Base-by-base conservation (phyloP, 2,797 vertebrate genomes). In the Pantherophis vulpinus region DNA sequence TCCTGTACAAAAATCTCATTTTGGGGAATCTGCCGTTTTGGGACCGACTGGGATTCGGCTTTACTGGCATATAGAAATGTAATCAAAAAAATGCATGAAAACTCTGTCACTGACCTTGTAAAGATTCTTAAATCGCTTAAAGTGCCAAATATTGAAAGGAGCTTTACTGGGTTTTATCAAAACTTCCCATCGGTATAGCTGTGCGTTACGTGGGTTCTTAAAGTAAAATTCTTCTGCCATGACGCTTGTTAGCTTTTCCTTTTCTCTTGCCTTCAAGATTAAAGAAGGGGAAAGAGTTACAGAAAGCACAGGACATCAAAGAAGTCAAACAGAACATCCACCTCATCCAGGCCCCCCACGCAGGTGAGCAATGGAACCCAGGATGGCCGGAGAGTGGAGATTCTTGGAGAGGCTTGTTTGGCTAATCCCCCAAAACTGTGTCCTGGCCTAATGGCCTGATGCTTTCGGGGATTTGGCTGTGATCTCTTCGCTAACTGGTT, bases 311-410 rank as follows among this genome's bases (percentile, higher is more conserved):
- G 96, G 99, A 97, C 92, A 99, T 99, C 98, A 98, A 89, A 94
- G 99, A 99, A 97, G 99, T 99, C 95, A 99, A 99, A 97, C 99
- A 99, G 95, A 99, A 98, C 92, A 99, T 99, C 93, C 99, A 99
- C 95, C 99, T 99, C 79, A 98, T 99, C 97, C 98, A 98, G 97
- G 99, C 99, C 66, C 99, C 99, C 11, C 98, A 99, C 95, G 99
- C 99, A 95, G 98, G 99, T 99, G 96, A 97, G 96, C 91, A 2
- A 1, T 2, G 11, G 29, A 16, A 5, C 4, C 59, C 7, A 29
- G 59, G 59, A n/a, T 20, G 1, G 18, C 2, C 20, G 20, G 5
- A 92, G 2, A 20, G 0, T 12, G 29, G 9, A 92, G 4, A 29
- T 47, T 9, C 16, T 51, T 7, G 32, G 5, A 23, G 7, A 1